phyloP scores from a whole-genome alignment of 1,140 invertebrate genomes.

The Phocides pigmalion region DNA sequence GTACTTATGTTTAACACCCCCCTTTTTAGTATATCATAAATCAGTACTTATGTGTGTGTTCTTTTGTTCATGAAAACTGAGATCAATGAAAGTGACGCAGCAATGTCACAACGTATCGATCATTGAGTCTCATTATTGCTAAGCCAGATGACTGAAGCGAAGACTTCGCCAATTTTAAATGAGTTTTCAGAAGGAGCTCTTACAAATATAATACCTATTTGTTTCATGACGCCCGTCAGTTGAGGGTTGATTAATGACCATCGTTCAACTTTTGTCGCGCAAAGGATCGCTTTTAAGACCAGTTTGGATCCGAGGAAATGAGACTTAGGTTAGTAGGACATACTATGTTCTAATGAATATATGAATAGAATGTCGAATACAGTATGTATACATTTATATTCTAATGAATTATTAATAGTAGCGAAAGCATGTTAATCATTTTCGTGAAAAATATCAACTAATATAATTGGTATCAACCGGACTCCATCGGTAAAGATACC shows the following conservation, averaged over 20 bases:
- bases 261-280: conserved; percentile 47
- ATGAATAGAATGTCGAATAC: no score
- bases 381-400: no score
- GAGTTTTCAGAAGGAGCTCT: conserved; percentile 5
- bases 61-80: background rate
- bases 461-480: no score
- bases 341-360: no score
- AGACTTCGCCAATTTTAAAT: background rate
- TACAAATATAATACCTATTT: conserved; percentile 38
- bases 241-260: conserved; percentile 47
- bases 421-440: no score
- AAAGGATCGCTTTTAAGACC: conserved; percentile 46
- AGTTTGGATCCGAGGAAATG: conserved; percentile 22
- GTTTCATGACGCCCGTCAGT: conserved; percentile 51
- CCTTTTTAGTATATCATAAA: no score
- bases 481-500: no score
- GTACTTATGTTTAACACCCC: no score
- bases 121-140: background rate
- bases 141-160: background rate
- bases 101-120: background rate
- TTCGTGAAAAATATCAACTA: no score
- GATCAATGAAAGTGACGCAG: background rate
- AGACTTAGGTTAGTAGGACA: conserved; percentile 7
- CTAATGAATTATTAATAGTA: no score
- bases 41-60: no score